phyloP scores from a whole-genome alignment of 2,797 vertebrate genomes.

The Oreochromis grahami region DNA sequence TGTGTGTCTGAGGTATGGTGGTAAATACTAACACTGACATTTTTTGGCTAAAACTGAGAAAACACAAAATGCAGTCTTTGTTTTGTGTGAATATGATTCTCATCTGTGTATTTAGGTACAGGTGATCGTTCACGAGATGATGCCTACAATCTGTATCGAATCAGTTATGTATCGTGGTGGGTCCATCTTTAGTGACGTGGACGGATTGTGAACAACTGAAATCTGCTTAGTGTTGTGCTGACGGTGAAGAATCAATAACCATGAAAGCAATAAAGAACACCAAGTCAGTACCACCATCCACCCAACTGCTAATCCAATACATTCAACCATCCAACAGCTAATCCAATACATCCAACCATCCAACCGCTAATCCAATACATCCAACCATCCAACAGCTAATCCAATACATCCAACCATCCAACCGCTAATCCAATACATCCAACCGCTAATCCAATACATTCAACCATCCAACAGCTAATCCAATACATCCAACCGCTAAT shows the following conservation, averaged over 20 bases:
- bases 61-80: neutral
- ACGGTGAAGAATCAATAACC: neutral
- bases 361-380: no score
- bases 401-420: no score
- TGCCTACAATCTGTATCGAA: neutral
- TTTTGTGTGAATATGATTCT: neutral
- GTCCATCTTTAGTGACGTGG: neutral
- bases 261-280: neutral
- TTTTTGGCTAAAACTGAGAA: neutral
- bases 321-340: no score
- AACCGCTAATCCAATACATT: fast-evolving
- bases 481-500: no score
- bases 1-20: neutral
- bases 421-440: no score
- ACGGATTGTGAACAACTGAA: neutral
- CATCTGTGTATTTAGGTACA: neutral
- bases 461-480: no score
- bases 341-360: no score
- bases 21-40: neutral
- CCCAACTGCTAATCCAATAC: no score
- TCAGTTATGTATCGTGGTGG: neutral
- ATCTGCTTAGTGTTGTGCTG: neutral
- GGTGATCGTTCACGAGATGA: neutral
- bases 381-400: no score
- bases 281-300: neutral